Conservation (phyloP, 2,113 vertebrate genomes). For the Galbula dea region DNA sequence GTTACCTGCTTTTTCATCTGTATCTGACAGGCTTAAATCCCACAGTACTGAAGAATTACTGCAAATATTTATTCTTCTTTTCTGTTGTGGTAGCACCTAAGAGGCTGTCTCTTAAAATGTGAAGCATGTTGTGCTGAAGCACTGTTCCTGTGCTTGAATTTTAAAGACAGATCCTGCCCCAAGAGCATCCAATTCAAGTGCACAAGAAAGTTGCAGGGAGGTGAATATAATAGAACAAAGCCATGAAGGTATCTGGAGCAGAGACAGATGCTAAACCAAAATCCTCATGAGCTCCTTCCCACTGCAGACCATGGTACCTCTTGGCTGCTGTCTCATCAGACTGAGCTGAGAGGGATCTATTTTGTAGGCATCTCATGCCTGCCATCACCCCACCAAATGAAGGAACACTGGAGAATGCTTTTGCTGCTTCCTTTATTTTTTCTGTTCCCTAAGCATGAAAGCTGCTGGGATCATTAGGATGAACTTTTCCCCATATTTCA, state of each 20-base stretch:
- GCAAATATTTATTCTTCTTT: background rate
- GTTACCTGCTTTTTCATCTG: background rate
- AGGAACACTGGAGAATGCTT: background rate
- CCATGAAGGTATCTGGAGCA: background rate
- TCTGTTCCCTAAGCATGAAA: background rate
- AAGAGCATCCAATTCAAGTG: background rate
- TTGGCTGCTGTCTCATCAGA: background rate
- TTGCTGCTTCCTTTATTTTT: background rate
- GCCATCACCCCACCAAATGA: background rate
- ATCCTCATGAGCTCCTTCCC: background rate
- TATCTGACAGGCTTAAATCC: background rate
- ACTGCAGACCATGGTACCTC: background rate
- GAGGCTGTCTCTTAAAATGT: background rate
- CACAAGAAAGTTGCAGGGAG: background rate
- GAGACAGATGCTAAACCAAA: background rate
- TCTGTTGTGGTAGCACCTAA: background rate
- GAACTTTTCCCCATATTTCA: background rate
- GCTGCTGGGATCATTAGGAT: background rate
- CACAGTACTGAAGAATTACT: background rate
- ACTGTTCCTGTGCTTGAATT: background rate
- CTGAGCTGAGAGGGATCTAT: background rate
- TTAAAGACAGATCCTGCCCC: background rate
- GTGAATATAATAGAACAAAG: background rate
- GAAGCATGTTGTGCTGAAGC: background rate
- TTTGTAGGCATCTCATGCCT: background rate